Evolutionary conservation across 1,140 invertebrate genomes (phyloP), one percentile per base, ranked within the genome.

Genomic region (Trachymyrmex cornetzi): DNA sequence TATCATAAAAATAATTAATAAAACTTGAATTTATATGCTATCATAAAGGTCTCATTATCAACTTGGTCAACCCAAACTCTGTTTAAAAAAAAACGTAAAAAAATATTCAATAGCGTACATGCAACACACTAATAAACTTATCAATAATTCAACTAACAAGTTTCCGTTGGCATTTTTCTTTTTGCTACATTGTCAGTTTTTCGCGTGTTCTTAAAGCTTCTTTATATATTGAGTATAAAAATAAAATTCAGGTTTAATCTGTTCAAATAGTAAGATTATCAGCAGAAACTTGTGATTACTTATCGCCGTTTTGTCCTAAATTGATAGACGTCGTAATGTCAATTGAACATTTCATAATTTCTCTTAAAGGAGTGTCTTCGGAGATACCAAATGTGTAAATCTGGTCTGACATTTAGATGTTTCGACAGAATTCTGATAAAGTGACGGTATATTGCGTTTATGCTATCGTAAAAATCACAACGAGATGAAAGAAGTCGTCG

Each of bases 91-190:
- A 24, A 24, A 16, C 22, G 0, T 24, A 48, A 69, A 67, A 7
- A 44, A 69, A 22, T 0, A 34, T 0, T 61, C 34, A 61, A 30
- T 50, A 82, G 4, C 19, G 7, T 55, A 7, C 6, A n/a, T 38
- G 3, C 9, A n/a, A 27, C 34, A 30, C 34, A 30, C 2, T 16
- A 6, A 61, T 74, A 19, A 75, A 74, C 7, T 82, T 64, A 44
- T 44, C 22, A 59, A 66, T 79, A 53, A 77, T 66, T 79, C 24
- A 30, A 48, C 61, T 34, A 14, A 59, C 61, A 71, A 71, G 6
- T 38, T 7, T 30, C 38, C 38, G n/a, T 12, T 7, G n/a, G 7
- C 30, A 57, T 16, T 80, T 59, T 80, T 30, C 3, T 71, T 0
- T 14, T 77, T 61, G 24, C 24, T 7, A 3, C 59, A 11, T 2